Evolutionary conservation across 2,797 vertebrate genomes (phyloP).

Genomic region (Acrocephalus scirpaceus): DNA sequence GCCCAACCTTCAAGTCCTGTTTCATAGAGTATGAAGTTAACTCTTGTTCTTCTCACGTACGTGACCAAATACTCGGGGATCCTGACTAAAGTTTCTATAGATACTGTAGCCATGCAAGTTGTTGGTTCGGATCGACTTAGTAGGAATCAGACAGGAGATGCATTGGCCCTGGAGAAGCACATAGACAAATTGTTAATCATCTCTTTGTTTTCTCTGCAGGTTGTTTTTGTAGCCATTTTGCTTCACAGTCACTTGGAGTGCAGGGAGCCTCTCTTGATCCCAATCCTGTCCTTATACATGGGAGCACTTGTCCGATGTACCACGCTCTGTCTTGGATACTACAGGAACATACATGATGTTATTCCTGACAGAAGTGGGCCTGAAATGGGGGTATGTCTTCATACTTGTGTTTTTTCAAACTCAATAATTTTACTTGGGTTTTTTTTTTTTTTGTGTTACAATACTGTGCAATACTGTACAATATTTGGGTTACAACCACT

Average conservation of each 20-base stretch:
- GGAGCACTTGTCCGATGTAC: conserved; percentile 94
- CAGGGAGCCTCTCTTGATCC: conserved; percentile 93
- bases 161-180: not conserved
- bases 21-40: not conserved
- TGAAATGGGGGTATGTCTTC: conserved; percentile 88
- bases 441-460: not conserved
- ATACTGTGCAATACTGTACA: not conserved
- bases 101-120: not conserved
- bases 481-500: not conserved
- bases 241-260: conserved; percentile 97
- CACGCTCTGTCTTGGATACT: conserved; percentile 93
- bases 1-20: not conserved
- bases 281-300: conserved; percentile 97
- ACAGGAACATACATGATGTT: conserved; percentile 91
- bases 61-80: not conserved
- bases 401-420: not conserved
- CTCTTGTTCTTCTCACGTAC: not conserved
- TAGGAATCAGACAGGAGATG: not conserved
- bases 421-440: not conserved
- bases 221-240: conserved; percentile 96
- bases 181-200: not conserved
- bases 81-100: not conserved
- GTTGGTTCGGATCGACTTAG: not conserved
- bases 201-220: conserved; percentile 75
- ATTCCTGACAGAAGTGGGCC: conserved; percentile 92